A percentile compares a stretch with the other conserved stretches of the same genome.
Evolutionary conservation across 1,140 invertebrate genomes (phyloP).

Genomic region (Zaprionus ghesquierei): DNA sequence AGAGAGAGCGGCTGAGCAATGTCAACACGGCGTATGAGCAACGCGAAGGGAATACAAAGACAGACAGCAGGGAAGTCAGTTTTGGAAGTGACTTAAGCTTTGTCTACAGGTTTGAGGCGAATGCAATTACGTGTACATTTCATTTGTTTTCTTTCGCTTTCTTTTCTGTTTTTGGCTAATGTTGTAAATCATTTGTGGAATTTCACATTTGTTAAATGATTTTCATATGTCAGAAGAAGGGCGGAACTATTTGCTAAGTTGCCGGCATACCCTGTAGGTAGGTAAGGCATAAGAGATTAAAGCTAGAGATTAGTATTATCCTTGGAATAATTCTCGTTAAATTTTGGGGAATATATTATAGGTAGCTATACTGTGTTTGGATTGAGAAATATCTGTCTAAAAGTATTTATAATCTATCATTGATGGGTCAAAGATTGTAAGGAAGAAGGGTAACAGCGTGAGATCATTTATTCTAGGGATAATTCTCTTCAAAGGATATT

Average conservation of each 20-base stretch:
- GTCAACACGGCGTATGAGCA: constrained; percentile 36
- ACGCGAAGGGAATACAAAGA: neutral
- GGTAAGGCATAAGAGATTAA: neutral
- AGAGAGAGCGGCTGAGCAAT: constrained; percentile 6
- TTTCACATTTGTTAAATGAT: constrained; percentile 53
- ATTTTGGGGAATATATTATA: neutral
- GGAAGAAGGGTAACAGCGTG: too few species aligned
- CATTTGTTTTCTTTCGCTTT: constrained; percentile 50
- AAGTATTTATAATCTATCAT: too few species aligned
- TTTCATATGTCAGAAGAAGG: constrained; percentile 23
- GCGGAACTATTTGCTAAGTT: neutral
- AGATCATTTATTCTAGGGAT: too few species aligned
- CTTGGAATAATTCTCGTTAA: too few species aligned
- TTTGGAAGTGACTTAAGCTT: constrained; percentile 4
- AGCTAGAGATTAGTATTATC: too few species aligned
- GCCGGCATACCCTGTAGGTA: neutral
- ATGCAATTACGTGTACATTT: constrained; percentile 77
- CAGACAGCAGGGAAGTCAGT: constrained; percentile 4
- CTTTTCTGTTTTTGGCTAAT: neutral
- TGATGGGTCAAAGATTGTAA: too few species aligned
- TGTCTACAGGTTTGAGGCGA: constrained; percentile 43
- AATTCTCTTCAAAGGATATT: too few species aligned
- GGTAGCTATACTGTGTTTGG: too few species aligned
- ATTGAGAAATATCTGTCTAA: too few species aligned
- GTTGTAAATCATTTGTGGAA: constrained; percentile 46